Base-by-base conservation (phyloP, 1,140 invertebrate species). In the Kradibia gibbosae region DNA sequence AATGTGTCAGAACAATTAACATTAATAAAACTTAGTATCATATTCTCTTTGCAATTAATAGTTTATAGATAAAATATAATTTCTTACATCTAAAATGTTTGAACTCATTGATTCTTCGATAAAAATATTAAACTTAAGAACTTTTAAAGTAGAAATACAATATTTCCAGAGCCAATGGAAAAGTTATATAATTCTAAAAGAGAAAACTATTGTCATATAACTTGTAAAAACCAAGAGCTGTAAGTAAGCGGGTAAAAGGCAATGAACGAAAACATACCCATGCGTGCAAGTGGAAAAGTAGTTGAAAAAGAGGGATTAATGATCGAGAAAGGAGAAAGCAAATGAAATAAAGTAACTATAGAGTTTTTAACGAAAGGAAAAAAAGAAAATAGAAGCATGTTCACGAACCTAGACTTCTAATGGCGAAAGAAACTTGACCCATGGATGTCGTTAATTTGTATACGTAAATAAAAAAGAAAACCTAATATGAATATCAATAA, bases 381-480 rank as follows among this genome's bases (percentile, higher is more conserved):
- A 60, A 31, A 53, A 60, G 42, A 60, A 75, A 57, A 60, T 57
- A 53, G 73, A 60, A 75, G 50, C 34, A 25, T 60, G 73, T 57
- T 34, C 73, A 25, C 50, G 13, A 17, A 17, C 3, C 39, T 53
- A 53, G 22, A 48, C 15, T 3, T 17, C 17, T 4, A 36, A 67
- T 45, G 2, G 39, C 17, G n/a, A 45, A 22, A 7, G 17, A 45
- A 71, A 71, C 67, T 36, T 71, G 67, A 71, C 67, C 39, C 39
- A 11, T 39, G 7, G 28, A 3, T 3, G 50, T 20, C 3, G 62
- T 67, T 25, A 31, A 62, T 62, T 31, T 25, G 57, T 62, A 25
- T 67, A 34, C 17, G 5, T 17, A 13, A 67, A 34, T 8, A 34
- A 17, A 67, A 36, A 34, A 67, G 34, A 53, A 53, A 34, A 67